These are phyloP conservation scores for Brenthis daphne DNA, from an alignment of 2,888 invertebrate species.

Conservation along the genomic window DNA sequence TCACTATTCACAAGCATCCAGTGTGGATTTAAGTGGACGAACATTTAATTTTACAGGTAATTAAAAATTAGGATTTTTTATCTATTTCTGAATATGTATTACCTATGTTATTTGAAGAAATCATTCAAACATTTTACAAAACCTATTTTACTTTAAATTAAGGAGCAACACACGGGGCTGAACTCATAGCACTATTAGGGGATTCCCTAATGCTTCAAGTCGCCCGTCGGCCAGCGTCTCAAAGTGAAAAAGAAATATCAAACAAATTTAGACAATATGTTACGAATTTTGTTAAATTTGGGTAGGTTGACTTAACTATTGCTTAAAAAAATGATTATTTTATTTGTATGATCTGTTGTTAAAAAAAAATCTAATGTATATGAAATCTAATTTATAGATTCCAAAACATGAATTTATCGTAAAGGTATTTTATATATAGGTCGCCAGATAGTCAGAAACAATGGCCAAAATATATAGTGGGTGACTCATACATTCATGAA, in stretches of 20 bases:
- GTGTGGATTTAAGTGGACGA: conserved; percentile 69
- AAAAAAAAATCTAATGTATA: neutral
- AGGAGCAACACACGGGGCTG: conserved; percentile 86
- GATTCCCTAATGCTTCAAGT: conserved; percentile 85
- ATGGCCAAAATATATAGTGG: conserved; percentile 83
- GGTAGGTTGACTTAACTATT: conserved; percentile 54
- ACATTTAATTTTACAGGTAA: conserved; percentile 79
- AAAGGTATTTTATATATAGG: conserved; percentile 52
- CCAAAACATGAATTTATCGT: neutral
- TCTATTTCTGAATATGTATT: neutral
- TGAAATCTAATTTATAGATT: too few species aligned
- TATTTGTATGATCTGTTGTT: too few species aligned
- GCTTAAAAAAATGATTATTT: neutral
- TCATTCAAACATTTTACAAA: neutral
- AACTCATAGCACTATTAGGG: conserved; percentile 85
- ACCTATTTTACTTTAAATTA: conserved; percentile 15
- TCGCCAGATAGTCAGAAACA: conserved; percentile 81
- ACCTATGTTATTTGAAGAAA: neutral
- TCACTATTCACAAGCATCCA: conserved; percentile 75
- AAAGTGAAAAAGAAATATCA: conserved; percentile 81
- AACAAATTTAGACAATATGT: conserved; percentile 58
- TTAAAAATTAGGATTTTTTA: neutral
- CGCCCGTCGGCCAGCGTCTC: conserved; percentile 83
- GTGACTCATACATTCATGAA: conserved; percentile 75
- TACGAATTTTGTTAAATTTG: conserved; percentile 74